A percentile compares a stretch with the other conserved stretches of the same genome.
These are phyloP conservation scores for Shinisaurus crocodilurus DNA, from an alignment of 2,113 vertebrate genomes.

Conservation along the genomic window DNA sequence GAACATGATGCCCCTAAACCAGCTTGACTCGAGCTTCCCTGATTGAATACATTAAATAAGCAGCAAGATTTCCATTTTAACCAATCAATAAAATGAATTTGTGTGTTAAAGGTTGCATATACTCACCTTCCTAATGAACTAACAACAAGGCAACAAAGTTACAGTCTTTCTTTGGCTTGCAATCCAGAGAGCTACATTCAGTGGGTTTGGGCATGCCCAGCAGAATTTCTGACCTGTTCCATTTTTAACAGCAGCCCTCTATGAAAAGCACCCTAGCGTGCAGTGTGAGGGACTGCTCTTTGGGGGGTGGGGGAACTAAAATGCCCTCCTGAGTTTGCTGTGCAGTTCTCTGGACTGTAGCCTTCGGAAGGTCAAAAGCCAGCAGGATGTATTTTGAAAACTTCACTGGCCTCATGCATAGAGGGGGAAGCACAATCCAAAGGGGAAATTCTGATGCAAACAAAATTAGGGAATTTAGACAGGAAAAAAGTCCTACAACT, in stretches of 20 bases:
- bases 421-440: not conserved
- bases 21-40: conserved; percentile 29
- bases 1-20: not conserved
- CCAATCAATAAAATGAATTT: conserved; percentile 2
- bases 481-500: too few species aligned
- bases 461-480: not conserved
- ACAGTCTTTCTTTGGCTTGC: not conserved
- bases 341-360: conserved; percentile 2
- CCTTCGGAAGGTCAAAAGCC: conserved; percentile 52
- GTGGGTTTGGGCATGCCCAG: not conserved
- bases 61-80: conserved; percentile 32
- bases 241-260: not conserved
- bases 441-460: not conserved
- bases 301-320: not conserved
- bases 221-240: not conserved
- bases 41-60: conserved; percentile 8
- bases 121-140: conserved; percentile 40
- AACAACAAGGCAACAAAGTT: conserved; percentile 19
- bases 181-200: conserved; percentile 3
- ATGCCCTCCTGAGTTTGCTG: not conserved
- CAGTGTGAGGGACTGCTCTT: not conserved
- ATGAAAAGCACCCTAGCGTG: not conserved
- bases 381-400: not conserved
- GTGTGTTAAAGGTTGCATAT: conserved; percentile 12
- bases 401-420: rapidly evolving